Evolutionary conservation across 2,113 vertebrate genomes (phyloP), one percentile per base, ranked within the genome.

Genomic region (Pheucticus melanocephalus): DNA sequence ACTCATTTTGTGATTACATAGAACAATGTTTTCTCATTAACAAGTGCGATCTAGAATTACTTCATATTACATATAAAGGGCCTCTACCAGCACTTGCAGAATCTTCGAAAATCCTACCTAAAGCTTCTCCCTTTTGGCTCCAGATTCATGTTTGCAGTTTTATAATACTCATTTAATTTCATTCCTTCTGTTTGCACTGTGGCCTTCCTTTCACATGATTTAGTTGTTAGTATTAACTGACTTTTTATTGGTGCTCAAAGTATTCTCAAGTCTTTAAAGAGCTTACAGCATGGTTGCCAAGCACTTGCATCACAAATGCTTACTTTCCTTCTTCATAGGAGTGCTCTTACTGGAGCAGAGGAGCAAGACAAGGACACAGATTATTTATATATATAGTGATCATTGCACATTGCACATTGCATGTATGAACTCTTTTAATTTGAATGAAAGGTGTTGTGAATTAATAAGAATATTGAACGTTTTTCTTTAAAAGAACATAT

Each of bases 381-480:
- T 70, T 23, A 53, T 39, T 81, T 65, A 5, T 33, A 37, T 18
- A 4, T 11, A 11, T 37, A 20, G 40, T 31, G 11, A 27, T 44
- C 11, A 39, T 56, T 2, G 1, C 16, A 50, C 11, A 39, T 51
- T 2, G 1, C 16, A 50, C 2, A 0, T 66, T 57, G 9, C 19
- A n/a, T 31, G 25, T 56, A 21, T 50, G 20, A 28, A 69, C n/a
- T 10, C 21, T 77, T 72, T 63, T 47, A 6, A 40, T 56, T 79
- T 70, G 45, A 70, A 64, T 76, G 5, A 76, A 76, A 82, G 12
- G 17, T 14, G 6, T 21, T 48, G 37, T 65, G n/a, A 85, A 71
- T 59, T 59, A 35, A 20, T 50, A 72, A 73, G 6, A 54, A 60
- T 39, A 3, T 27, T 87, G 4, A 27, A 51, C 4, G 1, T 39